Evolutionary conservation across 2,888 invertebrate species (phyloP).

Genomic region (Leptopilina drosophilae): DNA sequence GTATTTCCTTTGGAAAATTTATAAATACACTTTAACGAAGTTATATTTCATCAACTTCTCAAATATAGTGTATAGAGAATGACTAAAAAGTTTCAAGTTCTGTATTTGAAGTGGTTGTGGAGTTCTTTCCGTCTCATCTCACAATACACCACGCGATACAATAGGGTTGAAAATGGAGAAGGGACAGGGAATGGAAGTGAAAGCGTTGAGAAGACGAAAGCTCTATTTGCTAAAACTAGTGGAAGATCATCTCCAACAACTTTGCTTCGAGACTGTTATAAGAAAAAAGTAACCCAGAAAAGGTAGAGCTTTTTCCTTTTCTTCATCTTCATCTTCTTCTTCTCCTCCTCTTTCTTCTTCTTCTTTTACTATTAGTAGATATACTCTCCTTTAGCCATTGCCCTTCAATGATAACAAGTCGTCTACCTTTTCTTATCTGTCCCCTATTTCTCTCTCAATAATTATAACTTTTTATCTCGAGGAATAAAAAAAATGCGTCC

Average conservation of each 20-base stretch:
- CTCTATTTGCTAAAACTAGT: constrained; percentile 26
- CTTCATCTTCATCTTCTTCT: neutral
- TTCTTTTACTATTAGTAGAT: neutral
- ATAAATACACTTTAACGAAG: neutral
- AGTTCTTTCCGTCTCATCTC: constrained; percentile 30
- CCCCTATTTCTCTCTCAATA: constrained; percentile 1
- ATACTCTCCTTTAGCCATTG: neutral
- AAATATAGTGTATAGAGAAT: neutral
- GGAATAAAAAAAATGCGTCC: neutral
- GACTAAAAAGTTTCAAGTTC: constrained; percentile 48
- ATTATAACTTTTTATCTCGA: constrained; percentile 22
- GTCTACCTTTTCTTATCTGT: neutral
- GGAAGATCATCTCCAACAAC: constrained; percentile 10
- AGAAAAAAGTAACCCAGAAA: constrained; percentile 19
- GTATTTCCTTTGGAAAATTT: no score
- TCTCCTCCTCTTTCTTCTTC: neutral
- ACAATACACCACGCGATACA: constrained; percentile 12
- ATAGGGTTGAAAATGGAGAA: constrained; percentile 8
- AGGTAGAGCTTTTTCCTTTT: neutral
- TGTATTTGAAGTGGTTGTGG: constrained; percentile 46
- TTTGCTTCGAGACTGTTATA: neutral
- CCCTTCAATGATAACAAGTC: neutral
- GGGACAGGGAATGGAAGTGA: neutral
- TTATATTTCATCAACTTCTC: constrained; percentile 4
- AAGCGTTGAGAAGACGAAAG: constrained; percentile 11